Percentiles rank a stretch among this genome's conserved stretches.
phyloP scores from a whole-genome alignment of 1,140 invertebrate genomes.

The Sitodiplosis mosellana region DNA sequence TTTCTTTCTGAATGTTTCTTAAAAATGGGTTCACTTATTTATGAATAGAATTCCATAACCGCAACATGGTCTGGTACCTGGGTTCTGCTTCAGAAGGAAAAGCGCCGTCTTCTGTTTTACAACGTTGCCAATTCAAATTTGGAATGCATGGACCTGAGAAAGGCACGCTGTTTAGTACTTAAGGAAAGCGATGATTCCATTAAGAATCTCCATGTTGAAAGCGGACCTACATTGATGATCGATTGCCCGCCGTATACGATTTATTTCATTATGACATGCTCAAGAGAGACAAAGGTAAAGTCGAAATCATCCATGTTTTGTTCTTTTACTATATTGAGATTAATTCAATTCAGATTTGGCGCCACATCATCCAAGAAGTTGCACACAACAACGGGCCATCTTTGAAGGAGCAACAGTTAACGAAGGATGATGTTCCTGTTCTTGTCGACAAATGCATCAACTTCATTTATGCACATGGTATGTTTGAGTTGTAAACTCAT shows the following conservation, averaged over 20 bases:
- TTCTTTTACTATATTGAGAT: conserved; percentile 1
- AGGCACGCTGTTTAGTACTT: conserved; percentile 54
- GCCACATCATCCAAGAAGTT: conserved; percentile 47
- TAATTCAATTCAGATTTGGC: conserved; percentile 36
- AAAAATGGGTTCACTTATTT: background rate
- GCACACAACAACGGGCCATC: conserved; percentile 55
- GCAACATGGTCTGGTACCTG: conserved; percentile 58
- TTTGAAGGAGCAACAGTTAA: conserved; percentile 68
- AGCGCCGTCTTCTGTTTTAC: conserved; percentile 48
- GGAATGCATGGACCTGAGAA: conserved; percentile 52
- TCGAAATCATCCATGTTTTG: background rate
- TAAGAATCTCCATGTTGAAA: conserved; percentile 31
- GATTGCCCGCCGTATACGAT: conserved; percentile 42
- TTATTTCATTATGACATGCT: conserved; percentile 50
- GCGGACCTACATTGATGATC: conserved; percentile 40
- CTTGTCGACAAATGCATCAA: conserved; percentile 81
- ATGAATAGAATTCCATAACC: conserved; percentile 38
- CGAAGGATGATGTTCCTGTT: conserved; percentile 67
- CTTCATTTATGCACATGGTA: conserved; percentile 70
- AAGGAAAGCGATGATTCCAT: conserved; percentile 31
- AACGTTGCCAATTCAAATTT: conserved; percentile 31
- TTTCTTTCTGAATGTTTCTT: background rate
- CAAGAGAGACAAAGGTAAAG: conserved; percentile 34
- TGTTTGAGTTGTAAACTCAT: conserved; percentile 6
- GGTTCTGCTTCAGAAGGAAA: conserved; percentile 43